Conservation (phyloP, 2,797 vertebrate species). For the Orestias chungarensis region DNA sequence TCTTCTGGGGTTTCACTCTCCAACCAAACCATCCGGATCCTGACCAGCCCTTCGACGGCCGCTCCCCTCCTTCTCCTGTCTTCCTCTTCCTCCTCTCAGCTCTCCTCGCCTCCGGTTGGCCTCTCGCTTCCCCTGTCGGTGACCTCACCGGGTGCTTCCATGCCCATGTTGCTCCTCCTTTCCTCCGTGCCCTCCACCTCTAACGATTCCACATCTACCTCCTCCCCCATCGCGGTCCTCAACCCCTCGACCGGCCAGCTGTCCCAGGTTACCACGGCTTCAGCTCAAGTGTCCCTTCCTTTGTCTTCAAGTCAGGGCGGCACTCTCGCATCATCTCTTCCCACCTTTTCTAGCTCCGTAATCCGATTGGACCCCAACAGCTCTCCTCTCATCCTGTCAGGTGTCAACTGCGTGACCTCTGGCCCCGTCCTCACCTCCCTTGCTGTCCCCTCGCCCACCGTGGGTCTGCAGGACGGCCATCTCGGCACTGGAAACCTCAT, state of each 20-base stretch:
- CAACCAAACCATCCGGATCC: slow-evolving; percentile 71
- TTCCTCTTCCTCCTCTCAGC: slow-evolving; percentile 63
- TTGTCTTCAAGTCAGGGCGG: slow-evolving; percentile 56
- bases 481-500: slow-evolving; percentile 14
- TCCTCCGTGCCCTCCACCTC: slow-evolving; percentile 72
- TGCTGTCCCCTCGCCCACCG: slow-evolving; percentile 24
- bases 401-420: slow-evolving; percentile 43
- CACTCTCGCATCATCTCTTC: slow-evolving; percentile 52
- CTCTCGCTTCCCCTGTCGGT: slow-evolving; percentile 76
- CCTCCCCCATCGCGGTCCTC: slow-evolving; percentile 69
- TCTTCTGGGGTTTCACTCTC: slow-evolving; percentile 49
- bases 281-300: slow-evolving; percentile 65
- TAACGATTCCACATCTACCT: slow-evolving; percentile 62
- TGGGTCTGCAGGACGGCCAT: slow-evolving; percentile 42
- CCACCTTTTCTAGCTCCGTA: slow-evolving; percentile 61
- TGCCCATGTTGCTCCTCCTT: slow-evolving; percentile 77
- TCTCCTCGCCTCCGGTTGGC: slow-evolving; percentile 60
- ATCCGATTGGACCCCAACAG: slow-evolving; percentile 60
- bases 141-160: slow-evolving; percentile 58
- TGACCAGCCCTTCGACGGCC: slow-evolving; percentile 66
- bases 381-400: slow-evolving; percentile 68
- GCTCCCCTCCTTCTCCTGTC: slow-evolving; percentile 77
- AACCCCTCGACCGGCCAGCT: slow-evolving; percentile 72
- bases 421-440: slow-evolving; percentile 44
- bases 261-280: slow-evolving; percentile 68